These are phyloP conservation scores for Synanthedon myopaeformis DNA, from an alignment of 2,888 invertebrate species.

Conservation along the genomic window DNA sequence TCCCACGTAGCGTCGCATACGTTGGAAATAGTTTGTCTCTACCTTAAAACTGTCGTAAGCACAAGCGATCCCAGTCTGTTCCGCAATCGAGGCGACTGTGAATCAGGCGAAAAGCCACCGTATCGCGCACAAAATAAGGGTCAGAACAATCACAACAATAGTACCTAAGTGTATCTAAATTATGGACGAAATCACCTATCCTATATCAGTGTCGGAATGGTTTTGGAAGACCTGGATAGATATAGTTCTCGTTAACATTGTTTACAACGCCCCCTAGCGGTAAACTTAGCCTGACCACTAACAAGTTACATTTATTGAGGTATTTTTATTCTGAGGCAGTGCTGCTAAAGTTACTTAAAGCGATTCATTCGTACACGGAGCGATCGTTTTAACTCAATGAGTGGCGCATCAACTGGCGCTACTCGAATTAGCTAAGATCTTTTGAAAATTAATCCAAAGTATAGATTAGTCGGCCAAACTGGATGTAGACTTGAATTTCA, in stretches of 20 bases:
- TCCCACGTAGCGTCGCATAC: too few species aligned
- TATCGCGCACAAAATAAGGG: too few species aligned
- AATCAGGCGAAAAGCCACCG: too few species aligned
- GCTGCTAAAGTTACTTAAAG: constrained; percentile 9
- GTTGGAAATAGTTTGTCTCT: too few species aligned
- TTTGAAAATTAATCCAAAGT: too few species aligned
- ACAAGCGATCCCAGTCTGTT: constrained; percentile 12
- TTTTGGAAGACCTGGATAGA: constrained; percentile 49
- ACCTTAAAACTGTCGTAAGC: constrained; percentile 18
- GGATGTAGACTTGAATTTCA: too few species aligned
- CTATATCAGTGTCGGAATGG: constrained; percentile 15
- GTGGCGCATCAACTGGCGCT: too few species aligned
- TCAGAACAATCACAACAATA: background rate
- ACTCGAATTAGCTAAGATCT: too few species aligned
- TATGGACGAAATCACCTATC: constrained; percentile 44
- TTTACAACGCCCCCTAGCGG: background rate
- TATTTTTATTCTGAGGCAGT: constrained; percentile 30
- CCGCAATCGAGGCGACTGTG: too few species aligned
- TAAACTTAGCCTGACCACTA: constrained; percentile 22
- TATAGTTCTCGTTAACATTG: constrained; percentile 8
- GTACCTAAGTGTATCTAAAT: constrained; percentile 4
- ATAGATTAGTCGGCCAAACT: too few species aligned
- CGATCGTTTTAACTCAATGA: too few species aligned
- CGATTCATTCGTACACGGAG: too few species aligned
- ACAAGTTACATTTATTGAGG: constrained; percentile 22